Base-by-base conservation (phyloP, 1,140 invertebrate genomes). In the Ridgeia piscesae region DNA sequence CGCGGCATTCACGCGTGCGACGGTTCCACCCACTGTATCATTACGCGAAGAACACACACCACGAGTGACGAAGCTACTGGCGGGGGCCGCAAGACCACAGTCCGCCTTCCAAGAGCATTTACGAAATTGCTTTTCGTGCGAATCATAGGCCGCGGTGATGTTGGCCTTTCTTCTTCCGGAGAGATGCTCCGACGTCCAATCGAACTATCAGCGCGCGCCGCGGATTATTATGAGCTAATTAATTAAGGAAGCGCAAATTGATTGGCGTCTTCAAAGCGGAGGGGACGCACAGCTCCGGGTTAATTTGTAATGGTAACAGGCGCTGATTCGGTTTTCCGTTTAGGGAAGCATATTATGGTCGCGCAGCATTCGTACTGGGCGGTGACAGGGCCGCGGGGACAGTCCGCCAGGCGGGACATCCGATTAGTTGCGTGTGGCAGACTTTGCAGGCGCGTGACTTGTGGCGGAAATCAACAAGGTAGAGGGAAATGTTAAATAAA, bases 191-290 rank as follows among this genome's bases (percentile, higher is more conserved):
- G n/a, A 17, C 17, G 17, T 77, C 58, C 58, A 77, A 77, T 77
- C 58, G 58, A 77, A 77, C 58, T 77, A 77, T 77, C 58, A 77
- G 58, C 58, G 8, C 27, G 58, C 58, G 58, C 58, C 58, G 58
- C 58, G 58, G 58, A 77, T 77, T 77, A 77, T 77, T 77, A 77
- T 21, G 58, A 77, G 58, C 58, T 77, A 77, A 77, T 77, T 77
- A 77, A 77, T 77, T 77, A 77, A 21, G 58, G 58, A 77, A 77
- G 58, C 58, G 58, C 58, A 77, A 77, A 77, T 77, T 77, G 58
- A 77, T 77, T 77, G 58, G 58, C 58, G 58, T 9, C 58, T 21
- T 77, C 58, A 77, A 77, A 77, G 58, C 58, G 58, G 58, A 77
- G 27, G 11, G 58, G 58, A 77, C 58, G 58, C 58, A 31, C 2